Evolutionary conservation across 2,797 vertebrate genomes (phyloP), one percentile per base, ranked within the genome.

Genomic region (Girardinus metallicus): DNA sequence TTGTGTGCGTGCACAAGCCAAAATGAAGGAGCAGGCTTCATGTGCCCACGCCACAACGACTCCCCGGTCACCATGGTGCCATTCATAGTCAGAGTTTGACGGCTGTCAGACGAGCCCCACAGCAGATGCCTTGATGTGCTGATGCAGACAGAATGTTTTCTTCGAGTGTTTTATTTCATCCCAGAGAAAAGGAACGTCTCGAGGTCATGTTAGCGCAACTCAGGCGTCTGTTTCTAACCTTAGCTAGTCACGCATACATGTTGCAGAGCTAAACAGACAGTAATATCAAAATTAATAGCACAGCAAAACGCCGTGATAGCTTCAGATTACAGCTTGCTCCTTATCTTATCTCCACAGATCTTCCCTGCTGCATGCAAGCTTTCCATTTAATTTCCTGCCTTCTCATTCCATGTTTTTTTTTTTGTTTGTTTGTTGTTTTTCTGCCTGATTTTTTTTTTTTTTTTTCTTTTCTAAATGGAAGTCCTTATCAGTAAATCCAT

Each of bases 71-170:
- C 86, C 79, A n/a, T 66, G 70, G 81, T 91, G 92, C 79, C 93
- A 92, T 88, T 94, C 89, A 91, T 75, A 86, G 91, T 92, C 91
- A 91, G 84, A 83, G 83, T 82, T 82, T 85, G 93, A 94, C 79
- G 82, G 89, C 82, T 78, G 85, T 82, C 75, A 93, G 93, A 95
- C 92, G 93, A 90, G 88, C 81, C 92, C 89, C 90, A 81, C 84
- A 90, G 92, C 91, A 92, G 81, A 89, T 73, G 1, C 85, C 83
- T 78, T 88, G 91, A 95, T 92, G 85, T 94, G 94, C 93, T 94
- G 93, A 93, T 91, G 80, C 87, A 88, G 91, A 91, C 89, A 93
- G 85, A 91, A 88, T 85, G 83, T 83, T 89, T 90, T 86, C 83
- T 85, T 81, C 31, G 87, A 90, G 81, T 80, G 80, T 80, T 90